phyloP scores from a whole-genome alignment of 2,888 invertebrate species.

The Allolobophora icterica region DNA sequence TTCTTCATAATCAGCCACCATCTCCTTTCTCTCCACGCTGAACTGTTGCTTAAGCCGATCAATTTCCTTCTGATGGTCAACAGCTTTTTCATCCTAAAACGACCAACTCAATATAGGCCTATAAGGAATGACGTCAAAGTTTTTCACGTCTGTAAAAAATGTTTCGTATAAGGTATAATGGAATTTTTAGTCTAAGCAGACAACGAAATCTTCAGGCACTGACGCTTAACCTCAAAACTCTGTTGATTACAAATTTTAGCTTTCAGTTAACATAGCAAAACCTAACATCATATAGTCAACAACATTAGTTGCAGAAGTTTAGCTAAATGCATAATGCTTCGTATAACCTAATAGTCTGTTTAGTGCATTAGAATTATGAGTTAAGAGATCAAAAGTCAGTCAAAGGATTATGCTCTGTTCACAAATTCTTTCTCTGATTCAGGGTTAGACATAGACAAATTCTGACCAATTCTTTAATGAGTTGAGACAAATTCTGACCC shows the following conservation, averaged over 20 bases:
- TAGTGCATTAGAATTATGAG: too few relatives aligned
- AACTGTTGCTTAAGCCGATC: slow-evolving; percentile 21
- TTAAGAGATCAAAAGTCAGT: too few relatives aligned
- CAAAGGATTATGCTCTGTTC: too few relatives aligned
- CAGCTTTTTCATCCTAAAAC: neutral
- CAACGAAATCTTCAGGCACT: neutral
- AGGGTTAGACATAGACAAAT: neutral
- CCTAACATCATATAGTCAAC: neutral
- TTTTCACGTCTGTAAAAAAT: neutral
- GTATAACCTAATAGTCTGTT: neutral
- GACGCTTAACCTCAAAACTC: neutral
- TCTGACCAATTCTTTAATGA: neutral
- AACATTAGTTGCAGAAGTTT: too few relatives aligned
- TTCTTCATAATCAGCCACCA: slow-evolving; percentile 67
- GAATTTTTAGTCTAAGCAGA: neutral
- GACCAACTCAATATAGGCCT: too few relatives aligned
- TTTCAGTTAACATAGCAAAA: neutral
- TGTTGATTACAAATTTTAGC: neutral
- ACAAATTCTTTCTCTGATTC: neutral
- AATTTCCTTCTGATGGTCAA: neutral
- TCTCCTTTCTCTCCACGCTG: slow-evolving; percentile 60
- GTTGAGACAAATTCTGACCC: neutral
- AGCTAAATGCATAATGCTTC: neutral
- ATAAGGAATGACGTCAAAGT: neutral
- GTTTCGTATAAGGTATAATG: neutral